A percentile compares a stretch with the other conserved stretches of the same genome.
Evolutionary conservation across 2,797 vertebrate genomes (phyloP).

Genomic region (Rhabdomys pumilio): DNA sequence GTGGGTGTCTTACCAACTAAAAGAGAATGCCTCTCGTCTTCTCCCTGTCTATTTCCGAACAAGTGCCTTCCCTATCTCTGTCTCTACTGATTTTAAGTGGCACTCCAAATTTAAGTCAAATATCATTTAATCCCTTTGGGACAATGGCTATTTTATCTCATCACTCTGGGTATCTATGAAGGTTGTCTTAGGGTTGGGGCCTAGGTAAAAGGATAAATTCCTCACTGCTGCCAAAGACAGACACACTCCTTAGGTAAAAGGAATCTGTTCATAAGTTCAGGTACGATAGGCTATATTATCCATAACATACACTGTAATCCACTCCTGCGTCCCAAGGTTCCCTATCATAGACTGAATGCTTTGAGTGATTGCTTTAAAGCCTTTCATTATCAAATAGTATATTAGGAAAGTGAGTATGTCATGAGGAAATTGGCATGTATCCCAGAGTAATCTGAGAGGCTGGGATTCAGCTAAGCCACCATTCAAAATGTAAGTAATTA

Average conservation of each 20-base stretch:
- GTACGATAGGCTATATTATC: conserved; percentile 74
- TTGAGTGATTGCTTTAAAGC: conserved; percentile 82
- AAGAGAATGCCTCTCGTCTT: background rate
- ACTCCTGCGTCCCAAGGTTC: conserved; percentile 79
- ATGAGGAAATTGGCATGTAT: conserved; percentile 87
- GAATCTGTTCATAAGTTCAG: conserved; percentile 60
- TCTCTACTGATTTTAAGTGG: conserved; percentile 11
- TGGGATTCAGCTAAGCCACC: conserved; percentile 84
- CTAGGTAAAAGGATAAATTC: background rate
- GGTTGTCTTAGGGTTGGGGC: background rate
- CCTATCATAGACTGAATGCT: conserved; percentile 80
- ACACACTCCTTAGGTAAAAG: conserved; percentile 49
- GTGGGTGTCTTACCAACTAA: background rate
- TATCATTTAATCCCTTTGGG: conserved; percentile 21
- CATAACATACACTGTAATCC: conserved; percentile 68
- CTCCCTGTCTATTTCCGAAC: background rate
- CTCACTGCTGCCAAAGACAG: conserved; percentile 62
- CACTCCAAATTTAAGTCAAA: conserved; percentile 42
- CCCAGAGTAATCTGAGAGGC: conserved; percentile 85
- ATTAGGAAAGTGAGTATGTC: conserved; percentile 81
- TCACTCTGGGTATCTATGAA: background rate
- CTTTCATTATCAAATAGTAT: conserved; percentile 85
- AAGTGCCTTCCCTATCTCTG: background rate
- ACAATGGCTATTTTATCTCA: background rate
- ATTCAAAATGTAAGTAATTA: conserved; percentile 85